Percentiles rank a stretch among this genome's conserved stretches.
These are phyloP conservation scores for Myotis lucifugus DNA, from an alignment of 2,113 vertebrate genomes.

Conservation along the genomic window DNA sequence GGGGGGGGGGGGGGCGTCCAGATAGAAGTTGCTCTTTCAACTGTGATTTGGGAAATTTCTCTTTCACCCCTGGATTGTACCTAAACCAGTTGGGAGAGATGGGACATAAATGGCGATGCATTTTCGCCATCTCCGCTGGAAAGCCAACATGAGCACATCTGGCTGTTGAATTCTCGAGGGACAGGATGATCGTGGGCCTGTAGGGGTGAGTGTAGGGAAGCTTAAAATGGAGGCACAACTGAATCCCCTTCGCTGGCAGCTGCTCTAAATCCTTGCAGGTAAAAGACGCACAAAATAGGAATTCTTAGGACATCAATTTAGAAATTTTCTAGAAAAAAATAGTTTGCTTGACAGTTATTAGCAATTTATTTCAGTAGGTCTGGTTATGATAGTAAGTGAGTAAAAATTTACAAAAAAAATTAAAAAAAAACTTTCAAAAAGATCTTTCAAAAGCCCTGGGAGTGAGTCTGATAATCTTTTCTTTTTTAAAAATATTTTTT, in stretches of 20 bases:
- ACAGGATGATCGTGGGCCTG: not conserved
- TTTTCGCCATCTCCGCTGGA: not conserved
- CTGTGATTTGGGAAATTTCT: not conserved
- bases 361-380: slow-evolving; percentile 41
- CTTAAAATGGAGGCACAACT: not conserved
- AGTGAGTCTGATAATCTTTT: not conserved
- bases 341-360: slow-evolving; percentile 51
- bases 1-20: not conserved
- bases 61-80: not conserved
- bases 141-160: not conserved
- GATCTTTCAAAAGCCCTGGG: not conserved
- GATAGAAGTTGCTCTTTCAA: not conserved
- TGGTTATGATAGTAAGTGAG: slow-evolving; percentile 37
- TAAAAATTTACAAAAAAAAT: not conserved
- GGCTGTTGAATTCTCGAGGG: not conserved
- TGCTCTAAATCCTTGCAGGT: not conserved
- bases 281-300: not conserved
- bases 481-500: no score
- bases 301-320: not conserved
- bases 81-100: not conserved
- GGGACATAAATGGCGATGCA: not conserved
- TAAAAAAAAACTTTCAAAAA: slow-evolving; percentile 56
- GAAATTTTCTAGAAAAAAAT: not conserved
- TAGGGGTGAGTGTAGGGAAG: not conserved
- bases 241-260: not conserved